Evolutionary conservation across 2,797 vertebrate genomes (phyloP).

Genomic region (Pampus argenteus): DNA sequence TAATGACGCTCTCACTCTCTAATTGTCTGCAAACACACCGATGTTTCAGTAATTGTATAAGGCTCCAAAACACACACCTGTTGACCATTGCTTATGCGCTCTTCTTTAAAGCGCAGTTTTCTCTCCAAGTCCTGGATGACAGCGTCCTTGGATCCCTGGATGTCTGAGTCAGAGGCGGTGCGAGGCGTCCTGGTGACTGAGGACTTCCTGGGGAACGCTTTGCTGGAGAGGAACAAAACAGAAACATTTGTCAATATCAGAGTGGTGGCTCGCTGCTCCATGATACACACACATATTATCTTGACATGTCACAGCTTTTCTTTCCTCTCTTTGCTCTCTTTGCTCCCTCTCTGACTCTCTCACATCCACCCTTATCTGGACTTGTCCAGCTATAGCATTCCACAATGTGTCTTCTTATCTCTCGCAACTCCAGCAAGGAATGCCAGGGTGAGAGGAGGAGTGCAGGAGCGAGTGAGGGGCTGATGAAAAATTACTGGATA

Average conservation of each 20-base stretch:
- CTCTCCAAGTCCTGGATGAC: conserved; percentile 99
- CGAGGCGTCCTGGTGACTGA: conserved; percentile 86
- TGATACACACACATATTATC: conserved; percentile 15
- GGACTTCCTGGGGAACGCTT: conserved; percentile 81
- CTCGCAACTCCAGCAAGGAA: conserved; percentile 67
- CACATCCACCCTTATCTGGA: conserved; percentile 66
- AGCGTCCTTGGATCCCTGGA: conserved; percentile 97
- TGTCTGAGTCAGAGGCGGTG: conserved; percentile 93
- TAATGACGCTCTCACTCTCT: conserved; percentile 48
- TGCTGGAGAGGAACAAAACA: conserved; percentile 58
- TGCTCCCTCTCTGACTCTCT: conserved; percentile 8
- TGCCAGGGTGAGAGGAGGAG: conserved; percentile 59
- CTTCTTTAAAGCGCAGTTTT: conserved; percentile 98
- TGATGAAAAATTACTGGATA: conserved; percentile 67
- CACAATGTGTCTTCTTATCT: conserved; percentile 77
- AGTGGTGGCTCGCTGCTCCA: not conserved
- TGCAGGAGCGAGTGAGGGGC: conserved; percentile 42
- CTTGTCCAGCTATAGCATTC: conserved; percentile 70
- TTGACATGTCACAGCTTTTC: not conserved
- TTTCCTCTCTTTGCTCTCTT: conserved; percentile 3
- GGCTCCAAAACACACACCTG: conserved; percentile 70
- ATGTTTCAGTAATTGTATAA: conserved; percentile 1
- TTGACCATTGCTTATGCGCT: conserved; percentile 94
- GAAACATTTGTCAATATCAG: conserved; percentile 9
- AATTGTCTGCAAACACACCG: conserved; percentile 33